Base-by-base conservation (phyloP, 2,888 invertebrate genomes). In the Folsomia candida region DNA sequence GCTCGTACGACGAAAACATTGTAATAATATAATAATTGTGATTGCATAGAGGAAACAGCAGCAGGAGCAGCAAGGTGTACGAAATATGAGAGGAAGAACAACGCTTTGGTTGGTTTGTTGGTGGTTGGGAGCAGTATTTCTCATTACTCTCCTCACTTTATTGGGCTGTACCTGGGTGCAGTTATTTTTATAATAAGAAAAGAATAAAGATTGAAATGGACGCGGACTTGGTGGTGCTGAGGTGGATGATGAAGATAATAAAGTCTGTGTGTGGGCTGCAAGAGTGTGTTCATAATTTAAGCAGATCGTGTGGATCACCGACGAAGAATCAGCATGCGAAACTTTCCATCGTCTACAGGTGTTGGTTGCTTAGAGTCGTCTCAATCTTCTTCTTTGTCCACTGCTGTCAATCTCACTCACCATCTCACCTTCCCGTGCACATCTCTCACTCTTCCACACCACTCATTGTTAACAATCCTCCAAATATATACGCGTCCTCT, bases 301-400 rank as follows among this genome's bases (percentile, higher is more conserved):
- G 68, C 72, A 77, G 77, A 77, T 78, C 78, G 78, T 78, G 78
- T 77, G 76, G 78, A 78, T 78, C 78, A 77, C 78, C 77, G 72
- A 76, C 77, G 77, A 75, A 78, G 77, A 73, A 75, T 76, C 76
- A 76, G 77, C 77, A n/a, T 78, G 77, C 77, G 77, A 78, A 77
- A 78, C 74, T 76, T 78, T 78, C 74, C 74, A 76, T 73, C 76
- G 72, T 65, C 73, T 70, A 71, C 71, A 74, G 67, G 72, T 67
- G 71, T 72, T 72, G n/a, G n/a, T n/a, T n/a, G n/a, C n/a, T n/a
- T n/a, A n/a, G n/a, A 72, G 66, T 67, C 73, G 73, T 69, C 67
- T 74, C 71, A 70, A 68, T 70, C 75, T 64, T 66, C 54, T 28
- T 51, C 51, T 69, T 37, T 28, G 66, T 27, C 61, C 59, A 51